Base-by-base conservation (phyloP, 2,113 vertebrate genomes). In the Gallinago undulata region DNA sequence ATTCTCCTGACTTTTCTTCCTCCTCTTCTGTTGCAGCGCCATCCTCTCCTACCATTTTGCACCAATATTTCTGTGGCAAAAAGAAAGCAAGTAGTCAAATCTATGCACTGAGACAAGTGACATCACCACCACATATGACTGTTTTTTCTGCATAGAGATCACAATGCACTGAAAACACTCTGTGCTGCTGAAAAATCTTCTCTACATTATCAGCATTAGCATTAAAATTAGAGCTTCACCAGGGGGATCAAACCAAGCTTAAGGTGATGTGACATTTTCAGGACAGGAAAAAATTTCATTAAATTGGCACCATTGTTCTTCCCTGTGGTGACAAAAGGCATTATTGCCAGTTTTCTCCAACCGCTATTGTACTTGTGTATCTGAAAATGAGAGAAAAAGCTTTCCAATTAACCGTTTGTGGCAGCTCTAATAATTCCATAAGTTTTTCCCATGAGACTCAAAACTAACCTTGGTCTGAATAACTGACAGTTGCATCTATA, bases 241-340 rank as follows among this genome's bases (percentile, higher is more conserved):
- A 79, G 21, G 41, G 39, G 45, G 23, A 89, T 72, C 76, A 88
- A 95, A 80, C 24, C 27, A 88, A 88, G 45, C 37, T 90, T 84
- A 84, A 90, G 68, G 48, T 70, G 72, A 74, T 63, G 11, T 59
- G 88, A 84, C 35, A 64, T 9, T 70, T 94, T n/a, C 35, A 76
- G 31, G 35, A 91, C 15, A 63, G 9, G 14, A 80, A 85, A 66
- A 76, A 83, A 63, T 8, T 41, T 74, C 57, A 90, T 64, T 94
- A 95, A 93, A 93, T 87, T 95, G 85, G 59, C 39, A 96, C 69
- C 31, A 91, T 25, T 92, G 48, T 78, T 92, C 73, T 69, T 93
- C 77, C 76, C 72, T 79, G n/a, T 85, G 89, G 92, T 94, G 92
- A 96, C 74, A 97, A 92, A 94, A 94, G 72, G 93, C n/a, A 48